Evolutionary conservation across 2,797 vertebrate genomes (phyloP).

Genomic region (Loriculus beryllinus): DNA sequence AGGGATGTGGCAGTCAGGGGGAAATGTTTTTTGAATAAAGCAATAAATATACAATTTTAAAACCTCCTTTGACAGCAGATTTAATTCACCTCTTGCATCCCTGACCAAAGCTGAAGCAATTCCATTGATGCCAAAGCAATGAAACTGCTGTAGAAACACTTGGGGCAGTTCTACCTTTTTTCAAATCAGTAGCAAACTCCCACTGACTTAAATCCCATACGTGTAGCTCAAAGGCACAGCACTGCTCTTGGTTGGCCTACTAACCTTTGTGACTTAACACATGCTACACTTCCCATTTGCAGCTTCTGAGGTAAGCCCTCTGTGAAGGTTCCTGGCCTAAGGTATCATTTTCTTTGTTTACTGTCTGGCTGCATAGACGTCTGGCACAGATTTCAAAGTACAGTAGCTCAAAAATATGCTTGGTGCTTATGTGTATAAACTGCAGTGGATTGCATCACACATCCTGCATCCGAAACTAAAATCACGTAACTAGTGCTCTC

Average conservation of each 20-base stretch:
- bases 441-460: conserved; percentile 26
- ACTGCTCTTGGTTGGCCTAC: conserved; percentile 7
- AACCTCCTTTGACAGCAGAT: not conserved
- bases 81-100: not conserved
- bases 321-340: conserved; percentile 46
- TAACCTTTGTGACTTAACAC: conserved; percentile 55
- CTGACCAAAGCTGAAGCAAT: not conserved
- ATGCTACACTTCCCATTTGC: not conserved
- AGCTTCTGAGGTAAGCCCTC: conserved; percentile 38
- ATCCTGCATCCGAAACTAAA: conserved; percentile 18
- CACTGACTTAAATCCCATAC: not conserved
- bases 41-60: not conserved
- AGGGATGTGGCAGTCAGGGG: not conserved
- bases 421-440: conserved; percentile 3
- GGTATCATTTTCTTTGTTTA: conserved; percentile 64
- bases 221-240: not conserved
- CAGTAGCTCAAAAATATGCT: conserved; percentile 40
- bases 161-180: not conserved
- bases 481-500: not conserved
- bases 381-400: conserved; percentile 65
- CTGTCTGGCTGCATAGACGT: conserved; percentile 64
- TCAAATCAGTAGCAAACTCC: not conserved
- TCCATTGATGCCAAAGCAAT: not conserved
- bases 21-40: not conserved
- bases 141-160: not conserved